Evolutionary conservation across 23 tunicate species (phyloP).

Genomic region (Halocynthia roretzi): DNA sequence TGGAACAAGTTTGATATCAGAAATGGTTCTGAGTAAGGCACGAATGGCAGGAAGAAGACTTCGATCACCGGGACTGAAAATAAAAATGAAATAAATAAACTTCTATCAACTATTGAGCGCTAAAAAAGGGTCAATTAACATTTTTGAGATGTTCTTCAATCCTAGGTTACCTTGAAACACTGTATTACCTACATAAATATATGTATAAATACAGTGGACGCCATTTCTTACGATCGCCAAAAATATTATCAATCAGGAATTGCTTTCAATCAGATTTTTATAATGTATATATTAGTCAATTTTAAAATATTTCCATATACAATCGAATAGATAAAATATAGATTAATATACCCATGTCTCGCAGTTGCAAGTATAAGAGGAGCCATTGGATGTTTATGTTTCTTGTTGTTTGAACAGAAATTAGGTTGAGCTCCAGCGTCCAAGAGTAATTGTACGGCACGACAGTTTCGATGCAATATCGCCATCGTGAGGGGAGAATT

Average conservation of each 20-base stretch:
- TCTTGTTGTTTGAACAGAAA: constrained; percentile 75
- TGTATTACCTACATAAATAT: no score
- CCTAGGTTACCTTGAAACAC: not conserved
- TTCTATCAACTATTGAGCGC: not conserved
- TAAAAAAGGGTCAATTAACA: no score
- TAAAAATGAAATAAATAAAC: not conserved
- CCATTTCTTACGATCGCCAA: not conserved
- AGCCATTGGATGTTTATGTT: constrained; percentile 75
- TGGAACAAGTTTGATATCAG: constrained; percentile 86
- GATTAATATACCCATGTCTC: constrained; percentile 73
- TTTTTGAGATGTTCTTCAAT: not conserved
- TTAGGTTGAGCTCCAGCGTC: constrained; percentile 92
- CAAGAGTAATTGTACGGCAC: constrained; percentile 80
- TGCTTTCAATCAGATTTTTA: no score
- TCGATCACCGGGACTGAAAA: constrained; percentile 67
- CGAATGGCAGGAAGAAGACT: constrained; percentile 93
- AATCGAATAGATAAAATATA: not conserved
- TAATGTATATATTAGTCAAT: not conserved
- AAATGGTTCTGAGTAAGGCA: constrained; percentile 72
- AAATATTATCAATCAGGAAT: not conserved
- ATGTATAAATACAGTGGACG: no score
- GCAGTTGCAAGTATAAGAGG: constrained; percentile 93
- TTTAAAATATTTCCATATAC: not conserved
- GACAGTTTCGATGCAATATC: constrained; percentile 46
- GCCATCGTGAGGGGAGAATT: constrained; percentile 87